phyloP scores from a whole-genome alignment of 2,113 vertebrate species.

The Diadophis punctatus region DNA sequence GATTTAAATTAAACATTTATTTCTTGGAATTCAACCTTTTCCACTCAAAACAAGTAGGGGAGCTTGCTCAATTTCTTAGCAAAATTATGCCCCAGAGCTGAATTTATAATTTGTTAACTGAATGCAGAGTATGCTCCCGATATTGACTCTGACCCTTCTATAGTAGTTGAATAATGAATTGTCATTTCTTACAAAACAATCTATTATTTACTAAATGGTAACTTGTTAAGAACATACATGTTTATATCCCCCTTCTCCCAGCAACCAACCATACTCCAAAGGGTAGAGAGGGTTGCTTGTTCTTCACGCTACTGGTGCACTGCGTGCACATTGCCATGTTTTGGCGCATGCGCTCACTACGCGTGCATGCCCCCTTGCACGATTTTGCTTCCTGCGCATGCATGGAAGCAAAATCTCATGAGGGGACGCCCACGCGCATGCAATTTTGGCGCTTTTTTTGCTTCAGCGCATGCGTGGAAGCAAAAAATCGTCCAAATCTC shows the following conservation, averaged over 20 bases:
- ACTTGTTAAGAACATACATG: neutral
- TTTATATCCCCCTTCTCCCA: neutral
- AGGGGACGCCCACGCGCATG: too few relatives aligned
- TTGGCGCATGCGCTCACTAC: too few relatives aligned
- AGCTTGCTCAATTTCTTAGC: neutral
- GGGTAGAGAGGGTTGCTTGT: too few relatives aligned
- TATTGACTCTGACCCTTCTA: neutral
- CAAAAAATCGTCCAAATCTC: too few relatives aligned
- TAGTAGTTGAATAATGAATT: constrained; percentile 14
- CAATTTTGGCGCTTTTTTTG: too few relatives aligned
- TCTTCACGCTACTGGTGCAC: too few relatives aligned
- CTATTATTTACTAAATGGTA: neutral
- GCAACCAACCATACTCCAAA: neutral
- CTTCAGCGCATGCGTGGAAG: too few relatives aligned
- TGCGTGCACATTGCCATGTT: too few relatives aligned
- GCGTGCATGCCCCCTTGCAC: too few relatives aligned
- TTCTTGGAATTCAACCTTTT: neutral
- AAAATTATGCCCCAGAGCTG: neutral
- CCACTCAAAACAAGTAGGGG: neutral
- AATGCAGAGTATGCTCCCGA: neutral
- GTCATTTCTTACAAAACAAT: constrained; percentile 3
- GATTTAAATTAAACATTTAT: constrained; percentile 16
- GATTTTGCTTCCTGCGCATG: too few relatives aligned
- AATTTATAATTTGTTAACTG: constrained; percentile 2
- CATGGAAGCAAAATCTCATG: too few relatives aligned